Evolutionary conservation across 2,113 vertebrate species (phyloP).

Genomic region (Nesogale talazaci): DNA sequence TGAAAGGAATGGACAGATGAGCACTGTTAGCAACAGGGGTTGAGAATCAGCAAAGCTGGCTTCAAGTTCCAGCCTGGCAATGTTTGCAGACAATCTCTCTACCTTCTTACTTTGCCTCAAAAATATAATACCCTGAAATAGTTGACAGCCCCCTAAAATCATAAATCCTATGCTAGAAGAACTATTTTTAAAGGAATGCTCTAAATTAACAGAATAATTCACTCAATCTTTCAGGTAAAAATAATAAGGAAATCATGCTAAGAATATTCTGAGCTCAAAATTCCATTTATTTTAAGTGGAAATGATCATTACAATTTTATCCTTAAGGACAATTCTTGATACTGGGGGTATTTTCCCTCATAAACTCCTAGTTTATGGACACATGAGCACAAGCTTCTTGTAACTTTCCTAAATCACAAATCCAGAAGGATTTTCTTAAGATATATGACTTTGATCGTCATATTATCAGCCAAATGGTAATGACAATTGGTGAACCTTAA

Average conservation of each 20-base stretch:
- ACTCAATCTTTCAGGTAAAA: not conserved
- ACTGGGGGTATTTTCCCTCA: not conserved
- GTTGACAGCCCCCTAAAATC: not conserved
- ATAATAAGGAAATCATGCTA: slow-evolving; percentile 21
- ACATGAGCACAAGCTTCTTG: not conserved
- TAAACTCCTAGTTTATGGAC: no score
- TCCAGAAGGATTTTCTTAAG: slow-evolving; percentile 52
- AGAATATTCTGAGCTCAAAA: not conserved
- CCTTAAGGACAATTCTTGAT: not conserved
- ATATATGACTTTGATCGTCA: slow-evolving; percentile 40
- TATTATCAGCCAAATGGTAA: slow-evolving; percentile 40
- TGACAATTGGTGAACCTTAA: slow-evolving; percentile 12
- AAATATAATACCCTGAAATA: not conserved
- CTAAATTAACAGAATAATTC: not conserved
- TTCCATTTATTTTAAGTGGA: not conserved
- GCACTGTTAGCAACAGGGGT: not conserved
- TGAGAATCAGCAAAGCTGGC: not conserved
- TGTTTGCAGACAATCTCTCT: not conserved
- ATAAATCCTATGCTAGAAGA: not conserved
- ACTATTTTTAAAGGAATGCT: not conserved
- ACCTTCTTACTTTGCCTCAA: not conserved
- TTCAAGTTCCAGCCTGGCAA: not conserved
- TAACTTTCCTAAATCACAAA: slow-evolving; percentile 32
- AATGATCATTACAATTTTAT: not conserved
- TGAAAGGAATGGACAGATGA: not conserved